phyloP scores from a whole-genome alignment of 1,140 invertebrate species.

The Zaprionus camerounensis region DNA sequence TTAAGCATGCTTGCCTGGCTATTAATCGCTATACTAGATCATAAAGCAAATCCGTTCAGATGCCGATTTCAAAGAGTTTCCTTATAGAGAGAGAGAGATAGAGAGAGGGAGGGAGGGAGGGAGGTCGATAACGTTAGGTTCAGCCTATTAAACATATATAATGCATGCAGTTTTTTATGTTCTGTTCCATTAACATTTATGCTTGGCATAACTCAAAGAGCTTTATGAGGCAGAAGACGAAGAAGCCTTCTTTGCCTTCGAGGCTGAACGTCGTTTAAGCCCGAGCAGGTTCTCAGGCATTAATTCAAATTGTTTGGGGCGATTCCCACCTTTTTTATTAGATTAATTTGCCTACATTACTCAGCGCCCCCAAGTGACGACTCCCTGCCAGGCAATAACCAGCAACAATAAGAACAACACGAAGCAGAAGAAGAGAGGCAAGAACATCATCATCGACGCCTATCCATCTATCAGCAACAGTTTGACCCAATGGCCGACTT shows the following conservation, averaged over 20 bases:
- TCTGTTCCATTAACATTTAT: not conserved
- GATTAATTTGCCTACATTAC: slow-evolving; percentile 77
- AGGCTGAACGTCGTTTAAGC: not conserved
- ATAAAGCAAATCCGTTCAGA: slow-evolving; percentile 3
- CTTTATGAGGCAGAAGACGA: not conserved
- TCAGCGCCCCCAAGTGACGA: slow-evolving; percentile 53
- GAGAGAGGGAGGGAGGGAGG: not conserved
- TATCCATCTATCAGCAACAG: slow-evolving; percentile 71
- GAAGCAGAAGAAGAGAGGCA: not conserved
- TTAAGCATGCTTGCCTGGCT: not conserved
- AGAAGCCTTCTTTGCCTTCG: not conserved
- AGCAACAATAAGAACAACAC: slow-evolving; percentile 25
- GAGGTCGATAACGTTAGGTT: not conserved
- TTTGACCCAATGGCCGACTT: slow-evolving; percentile 81
- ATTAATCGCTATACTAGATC: not conserved
- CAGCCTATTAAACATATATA: not conserved
- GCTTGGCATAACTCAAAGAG: slow-evolving; percentile 7
- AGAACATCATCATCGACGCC: slow-evolving; percentile 69
- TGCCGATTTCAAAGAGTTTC: not conserved
- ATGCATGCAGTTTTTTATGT: not conserved
- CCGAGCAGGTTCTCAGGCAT: slow-evolving; percentile 15
- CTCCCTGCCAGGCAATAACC: slow-evolving; percentile 50
- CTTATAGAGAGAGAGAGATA: not conserved
- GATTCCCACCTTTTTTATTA: slow-evolving; percentile 81
- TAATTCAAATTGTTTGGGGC: slow-evolving; percentile 6